Evolutionary conservation across 2,113 vertebrate species (phyloP).

Genomic region (Syngnathus typhle): DNA sequence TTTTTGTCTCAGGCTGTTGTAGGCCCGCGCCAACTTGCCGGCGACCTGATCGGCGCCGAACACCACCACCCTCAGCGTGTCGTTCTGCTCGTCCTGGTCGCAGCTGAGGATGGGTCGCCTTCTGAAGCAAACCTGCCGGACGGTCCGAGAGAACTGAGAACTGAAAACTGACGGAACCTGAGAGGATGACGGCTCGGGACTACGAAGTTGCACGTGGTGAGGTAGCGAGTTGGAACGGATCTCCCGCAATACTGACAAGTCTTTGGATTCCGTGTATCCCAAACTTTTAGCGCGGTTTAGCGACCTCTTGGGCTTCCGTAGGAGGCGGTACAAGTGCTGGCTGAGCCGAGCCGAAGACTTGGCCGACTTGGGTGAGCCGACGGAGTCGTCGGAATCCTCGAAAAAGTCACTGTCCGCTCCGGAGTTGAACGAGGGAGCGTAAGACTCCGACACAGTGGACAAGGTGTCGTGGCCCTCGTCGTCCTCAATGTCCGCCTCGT

Average conservation of each 20-base stretch:
- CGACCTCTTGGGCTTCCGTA: conserved; percentile 77
- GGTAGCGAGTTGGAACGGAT: conserved; percentile 86
- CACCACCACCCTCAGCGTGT: conserved; percentile 83
- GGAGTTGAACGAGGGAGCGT: conserved; percentile 77
- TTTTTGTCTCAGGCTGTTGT: conserved; percentile 79
- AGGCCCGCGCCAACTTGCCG: conserved; percentile 88
- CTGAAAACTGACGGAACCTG: conserved; percentile 7
- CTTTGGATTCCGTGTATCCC: conserved; percentile 67
- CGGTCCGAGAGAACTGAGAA: conserved; percentile 24
- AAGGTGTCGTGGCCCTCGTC: conserved; percentile 63
- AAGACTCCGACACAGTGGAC: conserved; percentile 68
- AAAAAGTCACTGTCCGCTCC: conserved; percentile 85
- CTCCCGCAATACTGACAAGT: conserved; percentile 60
- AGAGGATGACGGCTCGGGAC: conserved; percentile 23
- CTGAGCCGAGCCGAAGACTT: conserved; percentile 67
- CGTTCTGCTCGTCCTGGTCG: conserved; percentile 76
- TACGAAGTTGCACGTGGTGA: conserved; percentile 68
- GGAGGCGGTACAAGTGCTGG: conserved; percentile 78
- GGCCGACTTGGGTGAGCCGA: conserved; percentile 25
- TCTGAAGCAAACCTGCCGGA: conserved; percentile 66
- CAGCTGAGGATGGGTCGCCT: conserved; percentile 86
- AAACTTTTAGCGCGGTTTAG: conserved; percentile 82
- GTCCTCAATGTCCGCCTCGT: conserved; percentile 57
- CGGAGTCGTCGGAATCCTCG: conserved; percentile 82
- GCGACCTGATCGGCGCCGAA: conserved; percentile 92